Conservation (phyloP, 2,113 vertebrate genomes). For the Etheostoma spectabile region DNA sequence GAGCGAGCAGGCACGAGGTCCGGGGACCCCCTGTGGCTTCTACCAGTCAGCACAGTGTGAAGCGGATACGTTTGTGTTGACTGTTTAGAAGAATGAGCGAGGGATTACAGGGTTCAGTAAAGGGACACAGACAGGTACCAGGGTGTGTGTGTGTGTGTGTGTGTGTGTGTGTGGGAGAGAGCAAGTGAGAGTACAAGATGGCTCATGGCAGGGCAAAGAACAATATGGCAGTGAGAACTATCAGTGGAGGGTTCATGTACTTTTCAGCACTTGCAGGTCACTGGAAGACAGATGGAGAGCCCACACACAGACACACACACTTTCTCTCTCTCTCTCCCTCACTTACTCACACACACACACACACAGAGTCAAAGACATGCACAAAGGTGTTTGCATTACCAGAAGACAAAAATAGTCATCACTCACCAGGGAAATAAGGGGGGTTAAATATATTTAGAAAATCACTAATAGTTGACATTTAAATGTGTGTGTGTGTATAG, state of each 20-base stretch:
- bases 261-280: conserved; percentile 31
- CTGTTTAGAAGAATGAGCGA: conserved; percentile 19
- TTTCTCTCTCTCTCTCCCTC: too few relatives aligned
- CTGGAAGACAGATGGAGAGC: not conserved
- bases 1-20: conserved; percentile 41
- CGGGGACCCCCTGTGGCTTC: conserved; percentile 49
- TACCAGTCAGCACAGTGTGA: conserved; percentile 36
- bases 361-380: not conserved
- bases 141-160: not conserved
- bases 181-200: conserved; percentile 38
- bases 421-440: too few relatives aligned
- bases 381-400: not conserved
- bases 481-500: too few relatives aligned
- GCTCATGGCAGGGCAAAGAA: conserved; percentile 23
- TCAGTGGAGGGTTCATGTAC: conserved; percentile 40
- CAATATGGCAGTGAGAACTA: conserved; percentile 26
- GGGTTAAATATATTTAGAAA: too few relatives aligned
- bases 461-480: too few relatives aligned
- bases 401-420: too few relatives aligned
- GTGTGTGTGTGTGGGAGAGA: not conserved
- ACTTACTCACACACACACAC: not conserved
- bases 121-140: conserved; percentile 27
- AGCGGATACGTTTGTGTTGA: conserved; percentile 30
- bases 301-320: not conserved
- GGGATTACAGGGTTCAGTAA: conserved; percentile 43